Percentiles rank a stretch among this genome's conserved stretches.
Evolutionary conservation across 2,797 vertebrate genomes (phyloP).

Genomic region (Pogoniulus pusillus): DNA sequence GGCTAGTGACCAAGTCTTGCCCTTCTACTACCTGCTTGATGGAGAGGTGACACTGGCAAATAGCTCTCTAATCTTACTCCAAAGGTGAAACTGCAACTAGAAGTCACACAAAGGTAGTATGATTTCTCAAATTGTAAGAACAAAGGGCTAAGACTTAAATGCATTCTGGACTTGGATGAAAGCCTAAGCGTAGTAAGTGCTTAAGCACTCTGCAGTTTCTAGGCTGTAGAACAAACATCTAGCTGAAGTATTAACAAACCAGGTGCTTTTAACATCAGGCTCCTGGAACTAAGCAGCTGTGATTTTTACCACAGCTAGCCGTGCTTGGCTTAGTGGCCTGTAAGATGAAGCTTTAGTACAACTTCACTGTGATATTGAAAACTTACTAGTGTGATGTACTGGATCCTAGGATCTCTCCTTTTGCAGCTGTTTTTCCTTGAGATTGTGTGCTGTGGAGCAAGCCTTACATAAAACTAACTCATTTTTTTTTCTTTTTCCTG

Average conservation of each 20-base stretch:
- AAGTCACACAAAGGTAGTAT: neutral
- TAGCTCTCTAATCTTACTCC: neutral
- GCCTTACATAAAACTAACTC: constrained; percentile 18
- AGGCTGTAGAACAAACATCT: neutral
- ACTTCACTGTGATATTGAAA: neutral
- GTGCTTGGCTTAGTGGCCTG: neutral
- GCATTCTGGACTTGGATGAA: neutral
- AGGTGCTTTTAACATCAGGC: neutral
- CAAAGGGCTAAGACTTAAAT: neutral
- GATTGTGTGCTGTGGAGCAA: neutral
- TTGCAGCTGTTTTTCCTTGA: neutral
- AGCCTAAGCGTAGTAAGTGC: neutral
- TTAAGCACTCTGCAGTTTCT: neutral
- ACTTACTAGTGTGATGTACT: neutral
- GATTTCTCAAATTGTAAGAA: neutral
- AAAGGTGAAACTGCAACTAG: neutral
- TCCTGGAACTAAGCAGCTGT: neutral
- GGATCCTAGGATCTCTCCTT: neutral
- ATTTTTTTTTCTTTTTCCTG: constrained; percentile 69
- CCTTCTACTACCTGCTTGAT: neutral
- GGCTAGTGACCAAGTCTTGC: neutral
- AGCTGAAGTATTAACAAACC: neutral
- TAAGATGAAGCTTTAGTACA: neutral
- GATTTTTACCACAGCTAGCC: neutral
- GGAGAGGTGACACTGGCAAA: neutral